Base-by-base conservation (phyloP, 35 echinoderm and acorn worm genomes). In the Apostichopus californicus region DNA sequence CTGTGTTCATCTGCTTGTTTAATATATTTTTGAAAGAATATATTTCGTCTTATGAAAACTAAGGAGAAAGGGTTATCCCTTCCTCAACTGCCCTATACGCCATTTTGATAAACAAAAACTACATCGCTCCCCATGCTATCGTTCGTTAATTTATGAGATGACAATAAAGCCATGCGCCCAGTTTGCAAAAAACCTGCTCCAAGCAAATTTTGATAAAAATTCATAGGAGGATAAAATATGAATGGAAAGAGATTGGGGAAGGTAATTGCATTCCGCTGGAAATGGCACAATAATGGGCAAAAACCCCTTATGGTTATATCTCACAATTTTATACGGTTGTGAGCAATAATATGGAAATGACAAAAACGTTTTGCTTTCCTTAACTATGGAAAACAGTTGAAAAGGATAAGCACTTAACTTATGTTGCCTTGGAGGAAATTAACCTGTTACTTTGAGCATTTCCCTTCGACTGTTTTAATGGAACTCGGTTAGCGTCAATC, bases 191-290 rank as follows among this genome's bases (percentile, higher is more conserved):
- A 5, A 12, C 23, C 17, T 60, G 81, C 78, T 81, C 78, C 56
- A 85, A 59, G 54, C 56, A 85, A 22, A 75, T 61, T 85, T n/a
- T 85, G 55, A 85, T 85, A 15, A 85, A 85, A 85, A 85, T 85
- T 85, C 81, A 85, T 85, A 52, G 14, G 55, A 11, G 57, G 81
- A 85, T 85, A 85, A 85, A 85, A 85, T 85, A 58, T 85, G 81
- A 85, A 85, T 85, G 81, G n/a, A 85, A 85, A 60, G 81, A 85
- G 81, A 85, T 85, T 85, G 81, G 55, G 10, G 55, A 9, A 59
- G 56, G 55, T 58, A 85, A 58, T 85, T n/a, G 15, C n/a, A 23
- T 85, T 59, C 55, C 57, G 5, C 81, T 85, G 56, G 18, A 59
- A n/a, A 58, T 52, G 13, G 81, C 14, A 59, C 81, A 58, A 60